Percentiles rank a stretch among this genome's conserved stretches.
Conservation (phyloP, 2,113 vertebrate genomes). For the Scytalopus superciliaris region DNA sequence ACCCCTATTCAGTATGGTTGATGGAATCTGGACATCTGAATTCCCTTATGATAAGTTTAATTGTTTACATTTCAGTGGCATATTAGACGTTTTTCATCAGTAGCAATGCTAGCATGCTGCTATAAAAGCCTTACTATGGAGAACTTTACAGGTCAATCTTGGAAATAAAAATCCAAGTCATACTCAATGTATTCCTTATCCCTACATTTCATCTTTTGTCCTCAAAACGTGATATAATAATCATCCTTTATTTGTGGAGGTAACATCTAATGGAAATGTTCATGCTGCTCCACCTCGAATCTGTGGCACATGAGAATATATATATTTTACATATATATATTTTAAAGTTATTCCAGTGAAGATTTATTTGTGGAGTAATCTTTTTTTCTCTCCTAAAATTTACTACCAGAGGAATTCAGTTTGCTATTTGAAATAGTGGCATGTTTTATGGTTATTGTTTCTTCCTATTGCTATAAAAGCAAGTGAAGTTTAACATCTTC, state of each 20-base stretch:
- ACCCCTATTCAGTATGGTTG: fast-evolving
- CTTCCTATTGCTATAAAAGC: background rate
- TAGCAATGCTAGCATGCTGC: background rate
- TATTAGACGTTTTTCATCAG: background rate
- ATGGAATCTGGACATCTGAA: background rate
- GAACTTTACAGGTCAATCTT: background rate
- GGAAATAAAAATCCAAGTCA: background rate
- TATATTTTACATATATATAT: no score
- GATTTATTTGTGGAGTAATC: background rate
- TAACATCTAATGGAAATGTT: background rate
- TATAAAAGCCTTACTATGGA: background rate
- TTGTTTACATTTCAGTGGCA: background rate
- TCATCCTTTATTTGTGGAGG: background rate
- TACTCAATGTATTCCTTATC: background rate
- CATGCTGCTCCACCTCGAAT: fast-evolving
- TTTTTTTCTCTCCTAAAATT: background rate
- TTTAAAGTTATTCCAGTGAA: background rate
- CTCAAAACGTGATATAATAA: background rate
- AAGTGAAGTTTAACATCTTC: background rate
- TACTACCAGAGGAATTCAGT: background rate
- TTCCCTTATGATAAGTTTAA: fast-evolving
- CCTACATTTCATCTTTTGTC: background rate
- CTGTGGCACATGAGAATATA: background rate
- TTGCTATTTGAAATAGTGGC: background rate
- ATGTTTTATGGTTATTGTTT: background rate